Evolutionary conservation across 1,140 invertebrate species (phyloP).

Genomic region (Andricus grossulariae): DNA sequence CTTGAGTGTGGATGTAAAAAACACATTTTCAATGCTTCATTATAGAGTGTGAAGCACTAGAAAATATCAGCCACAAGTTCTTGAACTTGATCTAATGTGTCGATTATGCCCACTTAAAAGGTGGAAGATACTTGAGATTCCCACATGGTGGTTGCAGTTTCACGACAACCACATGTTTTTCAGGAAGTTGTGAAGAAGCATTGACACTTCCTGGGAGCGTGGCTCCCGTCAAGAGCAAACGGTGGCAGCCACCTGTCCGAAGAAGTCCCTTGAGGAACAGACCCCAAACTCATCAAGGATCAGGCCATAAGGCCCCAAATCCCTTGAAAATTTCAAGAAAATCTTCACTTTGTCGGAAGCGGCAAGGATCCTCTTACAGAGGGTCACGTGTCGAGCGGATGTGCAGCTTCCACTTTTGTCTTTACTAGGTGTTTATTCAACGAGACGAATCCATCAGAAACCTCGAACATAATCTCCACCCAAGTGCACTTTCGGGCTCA

Average conservation of each 20-base stretch:
- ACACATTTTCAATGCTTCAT: no score
- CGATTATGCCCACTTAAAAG: background rate
- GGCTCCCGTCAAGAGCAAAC: conserved; percentile 51
- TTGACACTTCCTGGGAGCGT: conserved; percentile 54
- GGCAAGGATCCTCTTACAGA: conserved; percentile 41
- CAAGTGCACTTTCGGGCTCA: background rate
- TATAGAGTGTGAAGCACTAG: background rate
- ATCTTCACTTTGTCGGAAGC: conserved; percentile 40
- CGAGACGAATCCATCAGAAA: conserved; percentile 18
- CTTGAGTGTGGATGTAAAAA: no score
- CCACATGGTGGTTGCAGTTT: conserved; percentile 46
- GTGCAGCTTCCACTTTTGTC: conserved; percentile 24
- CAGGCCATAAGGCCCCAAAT: conserved; percentile 16
- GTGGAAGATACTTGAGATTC: background rate
- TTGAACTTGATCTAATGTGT: background rate
- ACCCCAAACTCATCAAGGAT: background rate
- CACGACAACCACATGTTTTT: conserved; percentile 60
- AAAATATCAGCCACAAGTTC: conserved; percentile 13
- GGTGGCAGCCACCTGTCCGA: conserved; percentile 57
- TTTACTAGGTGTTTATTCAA: conserved; percentile 25
- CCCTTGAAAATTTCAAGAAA: conserved; percentile 37
- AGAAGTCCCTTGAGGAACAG: conserved; percentile 47
- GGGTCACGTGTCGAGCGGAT: conserved; percentile 50
- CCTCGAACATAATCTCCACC: background rate
- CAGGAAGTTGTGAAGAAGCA: conserved; percentile 48